Conservation (phyloP, 2,888 invertebrate genomes). For the Coremacera marginata region DNA sequence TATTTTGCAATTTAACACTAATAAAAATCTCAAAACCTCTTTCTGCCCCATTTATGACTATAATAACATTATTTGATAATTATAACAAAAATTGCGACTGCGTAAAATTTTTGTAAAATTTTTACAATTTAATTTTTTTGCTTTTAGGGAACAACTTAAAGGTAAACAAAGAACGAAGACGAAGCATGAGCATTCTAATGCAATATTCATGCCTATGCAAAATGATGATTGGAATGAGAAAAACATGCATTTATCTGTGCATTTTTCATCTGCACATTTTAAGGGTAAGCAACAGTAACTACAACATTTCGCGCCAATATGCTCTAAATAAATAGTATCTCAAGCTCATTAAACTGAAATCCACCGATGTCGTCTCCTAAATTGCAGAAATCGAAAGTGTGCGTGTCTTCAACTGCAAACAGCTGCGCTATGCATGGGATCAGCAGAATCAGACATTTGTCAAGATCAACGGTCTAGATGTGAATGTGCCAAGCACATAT, state of each 20-base stretch:
- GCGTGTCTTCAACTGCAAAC: constrained; percentile 84
- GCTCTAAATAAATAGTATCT: not conserved
- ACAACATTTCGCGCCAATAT: not conserved
- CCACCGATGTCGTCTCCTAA: not conserved
- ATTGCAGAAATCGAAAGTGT: constrained; percentile 72
- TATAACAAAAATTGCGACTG: no score
- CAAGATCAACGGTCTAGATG: constrained; percentile 81
- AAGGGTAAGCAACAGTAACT: constrained; percentile 60
- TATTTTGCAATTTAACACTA: no score
- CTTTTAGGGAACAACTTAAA: constrained; percentile 1
- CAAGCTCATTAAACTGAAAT: not conserved
- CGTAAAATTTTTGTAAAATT: no score
- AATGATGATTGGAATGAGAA: constrained; percentile 50
- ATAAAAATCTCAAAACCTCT: no score
- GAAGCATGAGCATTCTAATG: not conserved
- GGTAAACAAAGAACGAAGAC: not conserved
- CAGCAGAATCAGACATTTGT: constrained; percentile 76
- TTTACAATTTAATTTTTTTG: no score
- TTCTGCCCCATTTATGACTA: no score
- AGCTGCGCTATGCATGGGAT: constrained; percentile 87
- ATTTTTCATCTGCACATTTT: constrained; percentile 65
- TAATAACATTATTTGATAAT: no score
- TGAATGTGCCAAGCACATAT: constrained; percentile 62
- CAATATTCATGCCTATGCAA: not conserved
- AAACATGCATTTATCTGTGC: constrained; percentile 62